Evolutionary conservation across 2,888 invertebrate genomes (phyloP), one percentile per base, ranked within the genome.

Genomic region (Volucella inanis): DNA sequence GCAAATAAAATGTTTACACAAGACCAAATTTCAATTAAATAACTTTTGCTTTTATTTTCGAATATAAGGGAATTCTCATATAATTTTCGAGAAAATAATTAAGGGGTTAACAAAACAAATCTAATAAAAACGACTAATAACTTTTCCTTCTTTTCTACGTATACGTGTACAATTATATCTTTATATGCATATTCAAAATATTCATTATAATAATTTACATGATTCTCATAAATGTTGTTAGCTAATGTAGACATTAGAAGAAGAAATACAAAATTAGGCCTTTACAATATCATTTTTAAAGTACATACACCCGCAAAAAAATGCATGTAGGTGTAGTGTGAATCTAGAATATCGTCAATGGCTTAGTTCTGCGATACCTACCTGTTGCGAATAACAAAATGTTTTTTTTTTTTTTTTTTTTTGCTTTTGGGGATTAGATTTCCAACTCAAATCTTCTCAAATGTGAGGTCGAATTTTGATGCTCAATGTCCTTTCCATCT

Each of bases 401-500:
- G 74, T 61, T 70, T 52, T n/a, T n/a, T n/a, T n/a, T n/a, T n/a
- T n/a, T n/a, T 68, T 68, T 12, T 57, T 72, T 57, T 49, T 52
- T 31, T 61, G 31, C 18, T 52, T 65, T n/a, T 6, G 31, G 31
- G 31, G 41, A 70, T 88, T 87, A 89, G 86, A 90, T 89, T 91
- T 91, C 93, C 87, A 93, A 92, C 91, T 95, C 94, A 93, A 95
- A 95, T 91, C 94, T 93, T 92, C 94, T 94, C 92, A 94, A 94
- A 90, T 84, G 76, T 84, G 87, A 87, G 64, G 84, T 80, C 74
- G 80, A 71, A 81, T 71, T 74, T 76, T 87, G 79, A 75, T 87
- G 91, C 92, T 95, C 95, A 90, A 95, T 95, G 93, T 95, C 96
- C 94, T 95, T 94, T 91, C 95, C 95, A 91, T 93, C 93, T 89